Base-by-base conservation (phyloP, 2,797 vertebrate species). In the Peromyscus attwateri region DNA sequence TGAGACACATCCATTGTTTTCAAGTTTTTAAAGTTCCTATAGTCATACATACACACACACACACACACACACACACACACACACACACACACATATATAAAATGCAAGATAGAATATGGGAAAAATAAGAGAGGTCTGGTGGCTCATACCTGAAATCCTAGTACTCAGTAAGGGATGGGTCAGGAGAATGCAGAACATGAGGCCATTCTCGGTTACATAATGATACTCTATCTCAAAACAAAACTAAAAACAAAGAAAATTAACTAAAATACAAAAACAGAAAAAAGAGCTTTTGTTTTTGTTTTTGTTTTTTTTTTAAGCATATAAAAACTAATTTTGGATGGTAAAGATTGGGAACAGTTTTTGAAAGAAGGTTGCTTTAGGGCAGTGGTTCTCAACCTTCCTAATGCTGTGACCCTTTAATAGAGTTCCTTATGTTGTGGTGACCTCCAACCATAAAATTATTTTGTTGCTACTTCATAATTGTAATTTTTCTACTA, bases 341-440 rank as follows among this genome's bases (percentile, higher is more conserved):
- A 83, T 88, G 37, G 16, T 79, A 96, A 52, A 80, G 31, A 70
- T 14, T 80, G 57, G n/a, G 17, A 89, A 95, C 89, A 73, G 17
- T 82, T 92, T 95, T 25, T 40, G 70, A 90, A 95, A 85, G 46
- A 83, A 92, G 49, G 13, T 90, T 89, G 70, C 66, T 71, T 87
- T 87, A 70, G 84, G 34, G 46, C 31, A 70, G 21, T 23, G 43
- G 11, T 49, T 85, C 40, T 49, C 29, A 68, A 2, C 29, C 62
- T 34, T 34, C 9, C 43, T 66, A 46, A 23, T 46, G 5, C 29
- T 64, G 17, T 3, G 2, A 66, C 27, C 14, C 17, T 84, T 84
- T 66, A 84, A 19, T 46, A 21, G 0, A 83, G 81, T 64, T 83
- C 60, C 60, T 43, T 16, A 62, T 83, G 60, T 64, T 46, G n/a